phyloP scores from a whole-genome alignment of 2,113 vertebrate species.

The Girardinichthys multiradiatus region DNA sequence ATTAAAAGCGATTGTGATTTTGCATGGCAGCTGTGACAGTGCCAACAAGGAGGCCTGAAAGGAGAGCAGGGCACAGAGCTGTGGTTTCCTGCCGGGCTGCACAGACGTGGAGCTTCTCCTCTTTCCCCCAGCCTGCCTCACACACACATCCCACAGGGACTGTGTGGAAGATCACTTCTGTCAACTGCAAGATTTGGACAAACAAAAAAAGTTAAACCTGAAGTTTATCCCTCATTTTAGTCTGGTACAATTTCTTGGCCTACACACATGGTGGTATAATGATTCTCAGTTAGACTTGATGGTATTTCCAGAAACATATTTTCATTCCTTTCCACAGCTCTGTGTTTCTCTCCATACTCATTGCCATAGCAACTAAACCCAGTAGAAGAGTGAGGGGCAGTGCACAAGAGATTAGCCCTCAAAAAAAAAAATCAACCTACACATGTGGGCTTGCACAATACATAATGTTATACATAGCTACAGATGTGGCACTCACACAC shows the following conservation, averaged over 20 bases:
- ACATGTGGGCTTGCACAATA: slow-evolving; percentile 31
- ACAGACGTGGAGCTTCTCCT: slow-evolving; percentile 28
- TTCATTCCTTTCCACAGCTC: slow-evolving; percentile 71
- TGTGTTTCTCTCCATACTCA: slow-evolving; percentile 60
- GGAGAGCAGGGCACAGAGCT: slow-evolving; percentile 38
- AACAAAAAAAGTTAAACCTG: background rate
- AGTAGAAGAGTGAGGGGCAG: slow-evolving; percentile 70
- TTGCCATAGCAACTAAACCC: slow-evolving; percentile 82
- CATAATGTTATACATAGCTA: slow-evolving; percentile 10
- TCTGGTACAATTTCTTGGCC: slow-evolving; percentile 13
- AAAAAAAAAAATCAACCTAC: slow-evolving; percentile 60
- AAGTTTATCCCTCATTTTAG: background rate
- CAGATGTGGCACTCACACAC: background rate
- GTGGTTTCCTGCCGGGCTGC: slow-evolving; percentile 41
- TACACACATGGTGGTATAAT: slow-evolving; percentile 13
- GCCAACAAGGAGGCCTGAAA: slow-evolving; percentile 34
- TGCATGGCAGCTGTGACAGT: slow-evolving; percentile 57
- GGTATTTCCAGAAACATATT: slow-evolving; percentile 71
- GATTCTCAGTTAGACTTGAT: slow-evolving; percentile 61
- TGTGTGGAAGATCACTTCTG: slow-evolving; percentile 34
- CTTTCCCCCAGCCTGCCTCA: slow-evolving; percentile 27
- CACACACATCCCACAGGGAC: slow-evolving; percentile 24
- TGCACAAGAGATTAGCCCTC: slow-evolving; percentile 72
- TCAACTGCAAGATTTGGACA: background rate
- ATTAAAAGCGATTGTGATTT: slow-evolving; percentile 62